Base-by-base conservation (phyloP, 92 coral and sea anemone genomes). In the Bergia puertoricense region DNA sequence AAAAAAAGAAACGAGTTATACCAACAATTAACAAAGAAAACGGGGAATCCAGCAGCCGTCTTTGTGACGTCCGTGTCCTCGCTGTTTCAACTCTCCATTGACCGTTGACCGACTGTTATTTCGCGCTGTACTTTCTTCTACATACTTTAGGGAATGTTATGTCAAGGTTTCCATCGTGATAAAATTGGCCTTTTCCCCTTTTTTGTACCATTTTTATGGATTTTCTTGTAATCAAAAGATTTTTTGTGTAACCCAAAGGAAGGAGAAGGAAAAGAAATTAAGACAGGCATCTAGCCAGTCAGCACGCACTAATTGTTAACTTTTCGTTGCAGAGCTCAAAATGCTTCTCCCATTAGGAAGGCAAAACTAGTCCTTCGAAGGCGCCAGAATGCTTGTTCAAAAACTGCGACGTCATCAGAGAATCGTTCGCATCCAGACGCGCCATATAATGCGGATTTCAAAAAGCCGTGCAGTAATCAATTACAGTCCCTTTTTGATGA, bases 331-430 rank as follows among this genome's bases (percentile, higher is more conserved):
- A 84, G 87, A 45, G 66, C 66, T 6, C 79, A 84, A 51, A 84
- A 72, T 84, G 87, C 87, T 37, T 84, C 87, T 69, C 87, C 87
- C 1, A 84, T 84, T 51, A 69, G 39, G 42, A 84, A 84, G 45
- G 68, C 79, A 54, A 84, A 84, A 72, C 65, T n/a, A 37, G 86
- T 46, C 8, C 87, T 84, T 50, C 87, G 87, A 23, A 71, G 79
- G 5, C 87, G 87, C 42, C 39, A 15, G 22, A 84, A 50, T 13
- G 9, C 66, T 18, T 38, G 67, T 30, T 13, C 68, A 4, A 65
- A 37, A 9, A 66, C 23, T 62, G 74, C 85, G 18, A 18, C 54
- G 54, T 40, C 38, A 16, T 59, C 51, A 11, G 45, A 16, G 44
- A 22, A 43, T 37, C 87, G 41, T 15, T 71, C 30, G 23, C 8